phyloP scores from a whole-genome alignment of 2,888 invertebrate genomes.

The Elegia similella region DNA sequence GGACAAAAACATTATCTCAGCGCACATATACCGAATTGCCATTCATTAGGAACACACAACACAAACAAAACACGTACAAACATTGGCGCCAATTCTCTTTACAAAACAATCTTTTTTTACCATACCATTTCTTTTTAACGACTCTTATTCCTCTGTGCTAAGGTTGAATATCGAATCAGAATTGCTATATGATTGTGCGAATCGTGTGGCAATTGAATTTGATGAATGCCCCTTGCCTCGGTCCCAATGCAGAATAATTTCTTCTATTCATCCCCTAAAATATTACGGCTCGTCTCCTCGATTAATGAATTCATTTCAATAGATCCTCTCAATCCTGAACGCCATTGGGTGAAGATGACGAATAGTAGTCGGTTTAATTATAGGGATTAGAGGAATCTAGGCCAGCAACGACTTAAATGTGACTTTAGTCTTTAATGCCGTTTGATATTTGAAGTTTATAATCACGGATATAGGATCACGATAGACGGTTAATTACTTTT shows the following conservation, averaged over 20 bases:
- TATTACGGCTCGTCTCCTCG: constrained; percentile 53
- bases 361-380: constrained; percentile 28
- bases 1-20: neutral
- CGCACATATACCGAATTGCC: constrained; percentile 12
- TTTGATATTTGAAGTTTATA: constrained; percentile 9
- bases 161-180: neutral
- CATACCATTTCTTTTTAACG: neutral
- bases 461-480: neutral
- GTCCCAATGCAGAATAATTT: constrained; percentile 58
- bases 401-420: constrained; percentile 5
- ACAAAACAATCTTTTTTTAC: constrained; percentile 2
- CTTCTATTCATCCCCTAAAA: constrained; percentile 66
- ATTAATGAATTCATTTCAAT: constrained; percentile 70
- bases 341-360: constrained; percentile 38
- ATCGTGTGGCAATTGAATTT: constrained; percentile 36
- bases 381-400: constrained; percentile 17
- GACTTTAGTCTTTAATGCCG: neutral
- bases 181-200: neutral
- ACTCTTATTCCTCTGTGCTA: neutral
- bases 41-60: constrained; percentile 16
- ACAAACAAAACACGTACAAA: constrained; percentile 18
- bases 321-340: constrained; percentile 35
- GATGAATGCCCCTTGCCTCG: constrained; percentile 45
- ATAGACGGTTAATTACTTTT: no score
- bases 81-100: constrained; percentile 17